phyloP scores from a whole-genome alignment of 2,797 vertebrate genomes.

The Carduelis carduelis region DNA sequence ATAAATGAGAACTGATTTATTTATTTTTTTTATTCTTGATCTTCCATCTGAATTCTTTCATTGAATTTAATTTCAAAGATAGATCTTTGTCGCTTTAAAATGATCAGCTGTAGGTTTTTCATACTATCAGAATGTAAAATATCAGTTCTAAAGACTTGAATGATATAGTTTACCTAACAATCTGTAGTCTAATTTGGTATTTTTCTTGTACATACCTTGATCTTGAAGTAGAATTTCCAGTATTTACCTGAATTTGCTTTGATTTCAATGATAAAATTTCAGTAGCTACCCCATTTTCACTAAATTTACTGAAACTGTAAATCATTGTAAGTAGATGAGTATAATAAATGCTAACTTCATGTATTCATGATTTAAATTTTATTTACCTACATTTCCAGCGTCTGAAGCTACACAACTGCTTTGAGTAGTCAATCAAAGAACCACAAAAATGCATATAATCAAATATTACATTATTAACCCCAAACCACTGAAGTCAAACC shows the following conservation, averaged over 20 bases:
- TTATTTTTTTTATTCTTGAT: not conserved
- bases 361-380: not conserved
- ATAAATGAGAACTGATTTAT: not conserved
- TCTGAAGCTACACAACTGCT: not conserved
- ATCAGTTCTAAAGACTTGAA: not conserved
- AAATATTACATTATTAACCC: not conserved
- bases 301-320: not conserved
- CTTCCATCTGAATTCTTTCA: not conserved
- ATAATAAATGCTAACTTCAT: not conserved
- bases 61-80: not conserved
- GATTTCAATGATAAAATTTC: not conserved
- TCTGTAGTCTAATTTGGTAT: not conserved
- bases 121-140: not conserved
- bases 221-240: not conserved
- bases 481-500: not conserved
- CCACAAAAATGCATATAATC: not conserved
- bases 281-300: not conserved
- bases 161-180: not conserved
- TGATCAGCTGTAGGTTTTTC: not conserved
- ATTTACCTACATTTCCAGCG: not conserved
- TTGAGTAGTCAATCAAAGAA: not conserved
- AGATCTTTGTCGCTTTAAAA: not conserved
- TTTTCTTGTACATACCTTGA: not conserved
- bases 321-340: not conserved
- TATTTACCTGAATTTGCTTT: not conserved